A percentile compares a stretch with the other conserved stretches of the same genome.
These are phyloP conservation scores for Pardalotus punctatus DNA, from an alignment of 2,113 vertebrate genomes.

Conservation along the genomic window DNA sequence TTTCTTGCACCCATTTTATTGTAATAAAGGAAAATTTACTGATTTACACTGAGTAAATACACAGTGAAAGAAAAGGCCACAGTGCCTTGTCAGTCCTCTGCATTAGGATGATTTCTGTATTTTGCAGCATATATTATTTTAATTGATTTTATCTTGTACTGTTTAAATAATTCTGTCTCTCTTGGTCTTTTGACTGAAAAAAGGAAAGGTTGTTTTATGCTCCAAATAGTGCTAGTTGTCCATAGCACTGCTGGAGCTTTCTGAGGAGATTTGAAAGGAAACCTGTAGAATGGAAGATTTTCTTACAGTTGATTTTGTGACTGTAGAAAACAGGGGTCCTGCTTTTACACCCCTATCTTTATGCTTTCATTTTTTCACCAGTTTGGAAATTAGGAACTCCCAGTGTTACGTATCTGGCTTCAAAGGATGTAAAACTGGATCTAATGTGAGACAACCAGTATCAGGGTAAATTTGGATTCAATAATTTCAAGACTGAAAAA, in stretches of 20 bases:
- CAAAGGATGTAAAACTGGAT: background rate
- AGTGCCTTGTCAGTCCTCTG: background rate
- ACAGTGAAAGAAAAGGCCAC: background rate
- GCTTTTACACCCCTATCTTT: background rate
- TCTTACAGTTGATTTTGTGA: background rate
- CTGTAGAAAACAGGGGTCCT: background rate
- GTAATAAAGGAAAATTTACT: background rate
- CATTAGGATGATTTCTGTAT: background rate
- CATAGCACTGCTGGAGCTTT: background rate
- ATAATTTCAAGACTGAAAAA: background rate
- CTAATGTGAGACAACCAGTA: background rate
- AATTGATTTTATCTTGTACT: background rate
- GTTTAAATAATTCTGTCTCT: background rate
- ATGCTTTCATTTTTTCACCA: background rate
- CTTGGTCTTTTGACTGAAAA: background rate
- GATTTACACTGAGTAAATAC: background rate
- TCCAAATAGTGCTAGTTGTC: background rate
- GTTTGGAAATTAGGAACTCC: background rate
- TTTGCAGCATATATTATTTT: background rate
- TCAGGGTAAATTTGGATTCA: background rate
- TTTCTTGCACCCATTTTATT: background rate
- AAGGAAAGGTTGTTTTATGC: background rate
- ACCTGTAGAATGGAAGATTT: background rate
- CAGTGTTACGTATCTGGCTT: background rate
- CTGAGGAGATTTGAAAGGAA: background rate